Base-by-base conservation (phyloP, 2,113 vertebrate genomes). In the Equus przewalskii region DNA sequence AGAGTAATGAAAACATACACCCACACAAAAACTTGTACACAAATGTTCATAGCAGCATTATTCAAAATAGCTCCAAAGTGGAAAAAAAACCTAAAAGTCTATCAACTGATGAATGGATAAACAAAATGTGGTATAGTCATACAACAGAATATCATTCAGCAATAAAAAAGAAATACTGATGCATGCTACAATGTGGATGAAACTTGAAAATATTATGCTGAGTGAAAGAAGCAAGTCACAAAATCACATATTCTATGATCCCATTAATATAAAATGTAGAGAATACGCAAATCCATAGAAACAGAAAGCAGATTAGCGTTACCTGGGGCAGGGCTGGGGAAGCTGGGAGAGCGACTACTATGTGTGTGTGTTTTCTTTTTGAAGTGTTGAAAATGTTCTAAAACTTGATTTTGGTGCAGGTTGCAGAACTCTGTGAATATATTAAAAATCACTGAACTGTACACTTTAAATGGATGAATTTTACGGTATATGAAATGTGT, bases 121-220 rank as follows among this genome's bases (percentile, higher is more conserved):
- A 86, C 2, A 94, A 33, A 91, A 56, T 51, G 54, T 79, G 13
- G 28, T 44, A 15, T n/a, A 83, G 44, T 73, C 51, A 80, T 46
- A 62, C 30, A 44, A 73, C 51, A 62, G 69, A 83, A 58, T 91
- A 96, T 81, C 86, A 81, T 36, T 94, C 60, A 96, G 75, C 44
- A 58, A n/a, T 15, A 36, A 83, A 69, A 72, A 86, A 41, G 19
- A 64, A 83, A 73, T 24, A 51, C 6, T 65, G 26, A 44, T 18
- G 5, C 12, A 4, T 44, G 19, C 30, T 80, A 67, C 24, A 41
- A 21, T 24, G 69, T 16, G 65, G 54, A 84, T 41, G 41, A 78
- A 91, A n/a, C 54, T 28, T n/a, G 62, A 70, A 75, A 94, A 60
- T 4, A 36, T 54, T 16, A 10, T 65, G 33, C 30, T 64, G 19